Base-by-base conservation (phyloP, 2,113 vertebrate species). In the Albula goreensis region DNA sequence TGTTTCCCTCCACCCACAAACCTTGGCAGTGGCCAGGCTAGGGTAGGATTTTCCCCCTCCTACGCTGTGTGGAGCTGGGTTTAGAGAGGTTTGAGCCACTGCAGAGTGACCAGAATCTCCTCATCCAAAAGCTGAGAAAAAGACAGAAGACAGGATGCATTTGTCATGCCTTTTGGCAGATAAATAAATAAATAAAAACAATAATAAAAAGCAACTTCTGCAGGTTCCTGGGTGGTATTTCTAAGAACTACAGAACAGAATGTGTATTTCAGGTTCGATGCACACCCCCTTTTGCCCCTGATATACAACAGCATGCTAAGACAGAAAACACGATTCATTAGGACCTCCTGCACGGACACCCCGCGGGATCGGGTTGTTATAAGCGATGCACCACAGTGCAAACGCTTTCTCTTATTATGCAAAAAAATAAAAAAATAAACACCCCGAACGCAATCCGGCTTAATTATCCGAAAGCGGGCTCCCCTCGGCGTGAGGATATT, bases 31-130 rank as follows among this genome's bases (percentile, higher is more conserved):
- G 17, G 74, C 86, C 48, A 41, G 10, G 17, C 15, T 5, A 70
- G 88, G 90, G 86, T 85, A 91, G 90, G 88, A 92, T 92, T 92
- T 91, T 89, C 83, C 90, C 53, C 48, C 82, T 84, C 56, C 78
- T 52, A 79, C 56, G 78, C 81, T 66, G 85, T 86, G 31, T 41
- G 31, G 31, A 41, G 93, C 89, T 92, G 90, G 91, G 86, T 88
- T 81, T 80, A 88, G 79, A 81, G 88, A 50, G 91, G 91, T 89
- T 56, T 66, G 89, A 83, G 83, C 91, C 89, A 78, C 83, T 85
- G 82, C 82, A 74, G 52, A 56, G 87, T 53, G 22, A 31, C 89
- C 88, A 31, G 87, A 89, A 90, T 89, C 87, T 81, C 88, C 90
- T 60, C 52, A 84, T 88, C 88, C 86, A 74, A 85, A 88, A 82